These are phyloP conservation scores for Sinotaia quadrata DNA, from an alignment of 2,888 invertebrate species.

Conservation along the genomic window DNA sequence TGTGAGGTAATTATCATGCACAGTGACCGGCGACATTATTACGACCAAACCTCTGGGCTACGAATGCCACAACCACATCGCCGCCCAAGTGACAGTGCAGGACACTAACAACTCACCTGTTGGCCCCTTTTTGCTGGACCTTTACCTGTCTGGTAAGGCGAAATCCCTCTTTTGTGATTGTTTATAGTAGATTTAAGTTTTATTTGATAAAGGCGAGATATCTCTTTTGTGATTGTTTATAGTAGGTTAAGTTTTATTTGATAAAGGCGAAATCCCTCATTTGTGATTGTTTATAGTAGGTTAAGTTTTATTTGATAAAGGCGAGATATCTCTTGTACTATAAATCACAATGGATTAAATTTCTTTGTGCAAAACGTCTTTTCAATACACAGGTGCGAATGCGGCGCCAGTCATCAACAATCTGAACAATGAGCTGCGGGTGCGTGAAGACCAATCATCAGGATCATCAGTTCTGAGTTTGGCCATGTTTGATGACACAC, in stretches of 20 bases:
- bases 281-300: no score
- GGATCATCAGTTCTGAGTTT: background rate
- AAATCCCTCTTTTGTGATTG: no score
- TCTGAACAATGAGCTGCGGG: background rate
- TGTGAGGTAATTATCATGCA: no score
- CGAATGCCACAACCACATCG: background rate
- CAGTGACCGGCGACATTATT: background rate
- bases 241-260: no score
- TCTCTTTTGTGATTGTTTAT: no score
- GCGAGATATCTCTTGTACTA: no score
- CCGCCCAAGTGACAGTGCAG: background rate
- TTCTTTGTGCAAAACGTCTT: no score
- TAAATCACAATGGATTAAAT: no score
- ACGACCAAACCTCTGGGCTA: background rate
- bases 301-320: no score
- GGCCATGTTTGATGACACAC: background rate
- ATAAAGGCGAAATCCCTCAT: no score
- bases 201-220: no score
- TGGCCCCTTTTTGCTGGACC: slow-evolving; percentile 3
- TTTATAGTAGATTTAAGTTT: no score
- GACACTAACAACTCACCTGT: slow-evolving; percentile 1
- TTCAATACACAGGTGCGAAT: background rate
- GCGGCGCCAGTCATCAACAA: background rate
- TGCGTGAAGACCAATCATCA: background rate
- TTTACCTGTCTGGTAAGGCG: background rate